Base-by-base conservation (phyloP, 2,113 vertebrate species). In the Raphicerus campestris region DNA sequence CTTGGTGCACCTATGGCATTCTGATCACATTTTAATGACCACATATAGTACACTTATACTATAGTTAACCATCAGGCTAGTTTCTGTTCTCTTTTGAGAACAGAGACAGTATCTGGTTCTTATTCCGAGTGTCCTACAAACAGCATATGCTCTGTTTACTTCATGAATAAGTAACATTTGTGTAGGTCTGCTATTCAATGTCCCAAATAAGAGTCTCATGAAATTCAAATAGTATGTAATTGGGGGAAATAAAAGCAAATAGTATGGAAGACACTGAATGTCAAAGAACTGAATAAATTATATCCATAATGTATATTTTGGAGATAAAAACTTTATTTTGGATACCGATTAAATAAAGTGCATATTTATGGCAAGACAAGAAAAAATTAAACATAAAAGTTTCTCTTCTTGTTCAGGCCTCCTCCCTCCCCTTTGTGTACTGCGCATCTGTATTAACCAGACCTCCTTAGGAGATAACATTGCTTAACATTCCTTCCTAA, bases 271-370 rank as follows among this genome's bases (percentile, higher is more conserved):
- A 66, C 15, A 55, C 5, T 20, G 20, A 92, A 61, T 7, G 39
- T 26, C 80, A 66, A 86, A 91, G 30, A 94, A 96, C 5, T 66
- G 28, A 91, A 73, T 66, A 77, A 95, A 96, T 42, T 77, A 77
- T 16, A 81, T 0, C n/a, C 28, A 85, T 17, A 30, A 84, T 42
- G 45, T 83, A 26, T 61, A 32, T 58, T 97, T 32, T 45, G 14
- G 70, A 78, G 60, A 89, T 17, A 55, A 91, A 96, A 94, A 42
- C 56, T 90, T 49, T 28, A 15, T n/a, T 63, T 7, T 63, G 15
- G 28, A 60, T 60, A 55, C 22, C 2, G 22, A 35, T 55, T 14
- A 83, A 82, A 55, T 55, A 82, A 83, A 83, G 2, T 26, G 4
- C 20, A 39, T 55, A 55, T 16, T 55, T 83, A 83, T 26, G 80